A percentile compares a stretch with the other conserved stretches of the same genome.
These are phyloP conservation scores for Panurus biarmicus DNA, from an alignment of 2,113 vertebrate species.

Conservation along the genomic window DNA sequence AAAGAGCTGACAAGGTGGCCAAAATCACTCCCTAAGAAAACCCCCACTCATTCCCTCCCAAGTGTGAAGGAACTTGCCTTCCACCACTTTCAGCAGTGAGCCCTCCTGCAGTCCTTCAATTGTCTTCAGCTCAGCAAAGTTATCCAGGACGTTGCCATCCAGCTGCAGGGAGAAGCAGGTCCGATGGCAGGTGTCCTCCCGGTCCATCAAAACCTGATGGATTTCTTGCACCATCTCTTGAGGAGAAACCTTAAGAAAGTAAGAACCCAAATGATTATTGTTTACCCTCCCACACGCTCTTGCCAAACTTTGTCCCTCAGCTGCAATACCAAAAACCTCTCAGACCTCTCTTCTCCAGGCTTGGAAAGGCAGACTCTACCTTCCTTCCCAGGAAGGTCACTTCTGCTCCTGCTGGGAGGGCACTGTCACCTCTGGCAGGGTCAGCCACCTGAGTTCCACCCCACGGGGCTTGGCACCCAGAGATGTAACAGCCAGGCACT, in stretches of 20 bases:
- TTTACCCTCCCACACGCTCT: fast-evolving
- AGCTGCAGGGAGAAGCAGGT: slow-evolving; percentile 98
- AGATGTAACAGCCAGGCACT: background rate
- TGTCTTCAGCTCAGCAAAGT: slow-evolving; percentile 96
- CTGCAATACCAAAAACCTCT: background rate
- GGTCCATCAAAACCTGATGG: slow-evolving; percentile 97
- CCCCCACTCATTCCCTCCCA: background rate
- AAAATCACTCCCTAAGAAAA: background rate
- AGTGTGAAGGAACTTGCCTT: slow-evolving; percentile 75
- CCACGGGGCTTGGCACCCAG: background rate
- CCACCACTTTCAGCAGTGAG: slow-evolving; percentile 91
- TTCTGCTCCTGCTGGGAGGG: background rate
- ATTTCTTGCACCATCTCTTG: slow-evolving; percentile 99
- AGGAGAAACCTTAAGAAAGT: slow-evolving; percentile 83
- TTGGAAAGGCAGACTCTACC: background rate
- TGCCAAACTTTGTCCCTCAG: background rate
- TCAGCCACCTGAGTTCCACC: background rate
- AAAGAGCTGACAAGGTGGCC: background rate
- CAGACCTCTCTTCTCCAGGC: background rate
- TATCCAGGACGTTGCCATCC: slow-evolving; percentile 94
- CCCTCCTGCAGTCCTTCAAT: slow-evolving; percentile 96
- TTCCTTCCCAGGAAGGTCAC: background rate
- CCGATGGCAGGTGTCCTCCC: slow-evolving; percentile 95
- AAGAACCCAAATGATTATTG: background rate
- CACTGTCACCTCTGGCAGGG: background rate